Base-by-base conservation (phyloP, 2,888 invertebrate genomes). In the Calameuta idolon region DNA sequence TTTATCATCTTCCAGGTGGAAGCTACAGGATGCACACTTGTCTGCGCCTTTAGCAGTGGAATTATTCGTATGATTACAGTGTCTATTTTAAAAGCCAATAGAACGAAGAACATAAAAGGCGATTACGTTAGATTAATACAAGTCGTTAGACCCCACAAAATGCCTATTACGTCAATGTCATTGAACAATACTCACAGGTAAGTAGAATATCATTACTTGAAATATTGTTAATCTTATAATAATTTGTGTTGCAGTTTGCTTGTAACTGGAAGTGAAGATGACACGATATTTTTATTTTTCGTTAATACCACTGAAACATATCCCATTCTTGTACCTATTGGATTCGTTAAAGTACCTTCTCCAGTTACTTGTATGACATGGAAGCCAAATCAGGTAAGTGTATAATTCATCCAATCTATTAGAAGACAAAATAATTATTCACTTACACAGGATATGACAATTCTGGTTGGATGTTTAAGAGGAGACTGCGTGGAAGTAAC, bases 1-100 rank as follows among this genome's bases (percentile, higher is more conserved):
- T 68, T 69, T 31, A n/a, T 30, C 23, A 34, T 74, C 23, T 84
- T 85, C 75, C 82, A 95, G 95, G 91, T 95, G 12, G 96, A 95
- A 82, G 86, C 87, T 34, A 93, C 94, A 0, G 96, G 96, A 23
- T 93, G 94, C 35, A 94, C 95, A 69, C 85, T 97, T 40, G 89
- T 96, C 12, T 92, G 95, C 3, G 96, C 95, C 3, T 97, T 96
- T 83, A 92, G 92, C 33, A 96, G 96, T 88, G 97, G 97, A 12
- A 93, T 95, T 68, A 90, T 97, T 85, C 93, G 97, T 69, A 92
- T 94, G 68, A 85, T 93, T 23, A 84, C 83, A 33, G 75, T 88
- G 35, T 79, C 83, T 31, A 73, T 88, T 74, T 69, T 73, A 71
- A 12, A 69, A 77, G 80, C 82, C 12, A 40, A 85, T 40, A 69